These are phyloP conservation scores for Micropterix aruncella DNA, from an alignment of 2,888 invertebrate genomes.

Conservation along the genomic window DNA sequence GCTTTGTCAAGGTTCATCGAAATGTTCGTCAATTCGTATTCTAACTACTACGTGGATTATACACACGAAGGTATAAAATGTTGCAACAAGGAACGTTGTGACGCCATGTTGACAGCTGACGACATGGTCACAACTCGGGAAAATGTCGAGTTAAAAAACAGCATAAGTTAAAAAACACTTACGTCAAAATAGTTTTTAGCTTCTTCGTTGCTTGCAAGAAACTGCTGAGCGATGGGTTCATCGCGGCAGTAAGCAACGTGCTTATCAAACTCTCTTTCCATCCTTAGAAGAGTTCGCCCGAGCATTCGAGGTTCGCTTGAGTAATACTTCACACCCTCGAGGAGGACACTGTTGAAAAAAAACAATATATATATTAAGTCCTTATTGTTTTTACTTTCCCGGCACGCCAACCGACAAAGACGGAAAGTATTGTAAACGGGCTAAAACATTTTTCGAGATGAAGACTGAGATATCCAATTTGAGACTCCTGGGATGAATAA, in stretches of 20 bases:
- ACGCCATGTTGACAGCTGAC: not conserved
- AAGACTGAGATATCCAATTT: too few species aligned
- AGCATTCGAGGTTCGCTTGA: conserved; percentile 78
- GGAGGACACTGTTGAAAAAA: conserved; percentile 52
- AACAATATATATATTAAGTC: too few species aligned
- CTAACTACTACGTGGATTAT: too few species aligned
- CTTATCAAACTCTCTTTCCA: conserved; percentile 90
- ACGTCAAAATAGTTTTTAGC: conserved; percentile 75
- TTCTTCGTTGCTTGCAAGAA: conserved; percentile 53
- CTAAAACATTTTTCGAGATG: too few species aligned
- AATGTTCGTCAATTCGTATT: too few species aligned
- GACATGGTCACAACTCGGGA: conserved; percentile 1
- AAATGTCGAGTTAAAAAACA: conserved; percentile 2
- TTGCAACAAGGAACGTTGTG: not conserved
- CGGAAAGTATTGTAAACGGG: too few species aligned
- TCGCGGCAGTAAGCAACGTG: conserved; percentile 84
- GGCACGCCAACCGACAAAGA: too few species aligned
- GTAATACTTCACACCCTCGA: conserved; percentile 89
- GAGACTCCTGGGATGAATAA: too few species aligned
- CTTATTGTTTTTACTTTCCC: too few species aligned
- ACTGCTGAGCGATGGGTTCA: conserved; percentile 70
- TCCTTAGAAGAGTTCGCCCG: conserved; percentile 75
- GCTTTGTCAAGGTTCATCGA: too few species aligned
- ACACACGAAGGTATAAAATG: too few species aligned
- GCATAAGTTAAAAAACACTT: conserved; percentile 20